These are phyloP conservation scores for Microtus agrestis DNA, from an alignment of 2,797 vertebrate species.

Conservation along the genomic window DNA sequence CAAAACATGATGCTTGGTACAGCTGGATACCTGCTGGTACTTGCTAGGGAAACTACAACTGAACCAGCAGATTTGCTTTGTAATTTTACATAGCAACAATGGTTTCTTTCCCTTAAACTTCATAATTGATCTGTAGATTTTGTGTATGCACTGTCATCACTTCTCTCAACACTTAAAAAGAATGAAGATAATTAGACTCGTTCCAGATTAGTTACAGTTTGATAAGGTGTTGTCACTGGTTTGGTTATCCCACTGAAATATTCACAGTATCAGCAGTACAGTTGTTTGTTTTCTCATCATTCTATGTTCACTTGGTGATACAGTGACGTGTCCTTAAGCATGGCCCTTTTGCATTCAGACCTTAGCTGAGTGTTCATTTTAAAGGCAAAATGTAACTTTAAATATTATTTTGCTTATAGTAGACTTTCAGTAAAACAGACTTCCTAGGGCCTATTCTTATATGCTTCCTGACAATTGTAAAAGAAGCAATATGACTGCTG, in stretches of 20 bases:
- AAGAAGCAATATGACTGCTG: background rate
- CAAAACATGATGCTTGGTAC: background rate
- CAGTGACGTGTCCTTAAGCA: background rate
- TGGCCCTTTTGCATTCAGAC: background rate
- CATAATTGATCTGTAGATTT: background rate
- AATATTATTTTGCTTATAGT: background rate
- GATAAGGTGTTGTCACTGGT: background rate
- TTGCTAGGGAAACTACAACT: background rate
- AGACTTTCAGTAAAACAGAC: background rate
- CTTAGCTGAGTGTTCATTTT: background rate
- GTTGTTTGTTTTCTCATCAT: background rate
- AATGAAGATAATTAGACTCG: background rate
- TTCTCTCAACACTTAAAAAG: background rate
- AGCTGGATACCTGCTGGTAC: background rate
- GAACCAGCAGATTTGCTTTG: background rate
- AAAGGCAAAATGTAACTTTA: background rate
- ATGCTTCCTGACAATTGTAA: background rate
- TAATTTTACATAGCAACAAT: too few relatives aligned
- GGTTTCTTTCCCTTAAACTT: background rate
- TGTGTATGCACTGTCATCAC: background rate
- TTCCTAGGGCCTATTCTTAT: background rate
- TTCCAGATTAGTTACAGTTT: background rate
- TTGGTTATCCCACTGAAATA: background rate
- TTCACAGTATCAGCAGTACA: background rate
- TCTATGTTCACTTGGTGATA: background rate